Conservation (phyloP, 2,113 vertebrate genomes). For the Falcunculus frontatus region DNA sequence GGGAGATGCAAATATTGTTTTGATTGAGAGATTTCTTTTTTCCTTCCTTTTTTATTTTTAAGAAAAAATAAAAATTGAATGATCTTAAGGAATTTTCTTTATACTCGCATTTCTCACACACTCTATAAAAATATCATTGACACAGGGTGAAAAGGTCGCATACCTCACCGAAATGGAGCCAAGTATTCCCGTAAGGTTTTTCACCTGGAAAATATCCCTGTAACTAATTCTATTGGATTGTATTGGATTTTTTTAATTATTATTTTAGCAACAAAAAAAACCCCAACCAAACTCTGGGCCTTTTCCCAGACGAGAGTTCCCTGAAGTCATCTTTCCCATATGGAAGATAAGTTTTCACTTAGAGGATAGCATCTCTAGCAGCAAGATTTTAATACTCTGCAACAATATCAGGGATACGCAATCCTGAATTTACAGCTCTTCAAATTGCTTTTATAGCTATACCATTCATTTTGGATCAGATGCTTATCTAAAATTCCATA, state of each 20-base stretch:
- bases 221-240: background rate
- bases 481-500: slow-evolving; percentile 45
- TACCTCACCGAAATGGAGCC: slow-evolving; percentile 36
- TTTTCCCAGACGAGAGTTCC: background rate
- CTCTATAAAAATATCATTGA: slow-evolving; percentile 53
- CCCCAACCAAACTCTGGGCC: background rate
- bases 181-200: slow-evolving; percentile 19
- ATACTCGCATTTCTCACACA: slow-evolving; percentile 7
- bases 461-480: slow-evolving; percentile 45
- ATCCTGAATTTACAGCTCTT: slow-evolving; percentile 50
- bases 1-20: background rate
- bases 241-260: background rate
- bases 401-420: slow-evolving; percentile 47
- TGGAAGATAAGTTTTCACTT: slow-evolving; percentile 57
- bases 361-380: slow-evolving; percentile 50
- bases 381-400: slow-evolving; percentile 42
- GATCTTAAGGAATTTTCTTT: slow-evolving; percentile 31
- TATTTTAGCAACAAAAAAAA: background rate
- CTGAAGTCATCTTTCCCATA: slow-evolving; percentile 44
- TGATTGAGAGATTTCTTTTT: background rate
- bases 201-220: slow-evolving; percentile 38
- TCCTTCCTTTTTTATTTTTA: background rate
- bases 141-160: slow-evolving; percentile 29
- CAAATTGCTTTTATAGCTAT: slow-evolving; percentile 50
- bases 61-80: background rate